Conservation (phyloP, 2,888 invertebrate species). For the Leucozona laternaria region DNA sequence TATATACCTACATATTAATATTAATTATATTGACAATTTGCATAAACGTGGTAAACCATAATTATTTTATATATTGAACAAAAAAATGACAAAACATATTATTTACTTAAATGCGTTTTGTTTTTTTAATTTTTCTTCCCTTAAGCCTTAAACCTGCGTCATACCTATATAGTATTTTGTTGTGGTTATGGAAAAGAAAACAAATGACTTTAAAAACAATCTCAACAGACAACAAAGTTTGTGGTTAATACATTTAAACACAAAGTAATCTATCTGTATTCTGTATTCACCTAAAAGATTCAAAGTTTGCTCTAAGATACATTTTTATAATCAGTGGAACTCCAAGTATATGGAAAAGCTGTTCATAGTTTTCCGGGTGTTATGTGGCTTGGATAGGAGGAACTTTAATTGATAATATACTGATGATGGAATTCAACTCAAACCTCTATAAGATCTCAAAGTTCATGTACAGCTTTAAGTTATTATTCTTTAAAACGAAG, state of each 20-base stretch:
- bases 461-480: background rate
- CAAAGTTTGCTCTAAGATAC: no score
- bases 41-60: constrained; percentile 26
- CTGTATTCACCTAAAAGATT: no score
- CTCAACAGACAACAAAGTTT: background rate
- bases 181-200: background rate
- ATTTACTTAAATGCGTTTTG: constrained; percentile 19
- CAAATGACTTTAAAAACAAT: constrained; percentile 5
- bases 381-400: no score
- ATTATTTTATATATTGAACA: background rate
- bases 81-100: constrained; percentile 15
- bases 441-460: no score
- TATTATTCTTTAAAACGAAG: background rate
- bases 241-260: background rate
- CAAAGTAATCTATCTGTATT: background rate
- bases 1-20: background rate
- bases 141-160: background rate
- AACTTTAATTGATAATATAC: no score
- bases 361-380: no score
- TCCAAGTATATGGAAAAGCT: no score
- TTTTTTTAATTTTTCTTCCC: background rate
- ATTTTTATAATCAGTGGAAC: no score
- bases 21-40: background rate
- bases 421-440: no score
- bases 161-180: background rate